Conservation (phyloP, 1,140 invertebrate species). For the Nasonia giraulti region DNA sequence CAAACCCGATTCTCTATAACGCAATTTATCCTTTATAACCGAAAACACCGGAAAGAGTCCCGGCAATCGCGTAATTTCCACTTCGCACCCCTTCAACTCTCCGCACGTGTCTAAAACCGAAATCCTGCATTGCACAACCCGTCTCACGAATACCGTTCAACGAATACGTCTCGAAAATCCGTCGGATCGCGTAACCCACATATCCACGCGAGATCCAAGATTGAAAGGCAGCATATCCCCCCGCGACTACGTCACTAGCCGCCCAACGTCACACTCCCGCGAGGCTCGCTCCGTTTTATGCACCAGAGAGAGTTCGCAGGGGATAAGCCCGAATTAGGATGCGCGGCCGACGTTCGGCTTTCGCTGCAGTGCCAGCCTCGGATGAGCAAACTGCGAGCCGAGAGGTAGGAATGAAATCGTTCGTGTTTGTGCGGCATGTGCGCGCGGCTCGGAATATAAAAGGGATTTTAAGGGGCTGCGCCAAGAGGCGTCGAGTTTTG, state of each 20-base stretch:
- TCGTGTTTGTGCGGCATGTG: conserved; percentile 1
- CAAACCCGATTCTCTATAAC: too few species aligned
- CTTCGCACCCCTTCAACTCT: too few species aligned
- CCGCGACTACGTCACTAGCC: not conserved
- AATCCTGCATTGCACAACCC: not conserved
- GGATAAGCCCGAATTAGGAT: conserved; percentile 49
- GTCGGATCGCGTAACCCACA: not conserved
- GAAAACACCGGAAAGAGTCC: too few species aligned
- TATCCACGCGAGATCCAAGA: not conserved
- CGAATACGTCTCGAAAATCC: not conserved
- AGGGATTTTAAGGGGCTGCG: not conserved
- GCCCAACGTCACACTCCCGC: conserved; percentile 24
- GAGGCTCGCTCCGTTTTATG: conserved; percentile 16
- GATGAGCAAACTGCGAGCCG: conserved; percentile 5
- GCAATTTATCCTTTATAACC: too few species aligned
- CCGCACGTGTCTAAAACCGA: not conserved
- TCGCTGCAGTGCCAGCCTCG: not conserved
- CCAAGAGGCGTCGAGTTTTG: too few species aligned
- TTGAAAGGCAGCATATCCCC: not conserved
- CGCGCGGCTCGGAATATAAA: conserved; percentile 9
- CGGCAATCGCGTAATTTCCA: too few species aligned
- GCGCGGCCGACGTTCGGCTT: conserved; percentile 32
- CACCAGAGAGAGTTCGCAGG: not conserved
- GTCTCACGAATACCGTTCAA: too few species aligned
- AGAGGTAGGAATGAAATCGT: conserved; percentile 19